Evolutionary conservation across 1,140 invertebrate genomes (phyloP).

Genomic region (Camponotus pennsylvanicus): DNA sequence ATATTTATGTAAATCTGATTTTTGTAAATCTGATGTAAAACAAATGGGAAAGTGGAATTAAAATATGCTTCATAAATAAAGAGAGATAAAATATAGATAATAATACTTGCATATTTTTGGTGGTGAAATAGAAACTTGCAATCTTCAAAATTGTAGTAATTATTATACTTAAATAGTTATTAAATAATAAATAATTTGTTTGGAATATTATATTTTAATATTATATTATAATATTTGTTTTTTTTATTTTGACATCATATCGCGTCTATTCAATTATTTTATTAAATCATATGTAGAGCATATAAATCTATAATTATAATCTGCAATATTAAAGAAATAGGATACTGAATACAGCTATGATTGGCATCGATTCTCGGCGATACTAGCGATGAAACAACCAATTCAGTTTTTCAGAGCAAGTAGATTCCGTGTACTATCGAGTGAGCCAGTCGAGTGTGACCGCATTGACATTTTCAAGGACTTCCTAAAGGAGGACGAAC

Average conservation of each 20-base stretch:
- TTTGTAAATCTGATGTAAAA: not conserved
- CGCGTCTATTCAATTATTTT: not conserved
- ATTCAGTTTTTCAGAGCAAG: constrained; percentile 37
- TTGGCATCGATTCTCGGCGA: not conserved
- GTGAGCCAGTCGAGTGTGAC: constrained; percentile 53
- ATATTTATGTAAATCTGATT: not conserved
- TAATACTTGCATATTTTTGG: no score
- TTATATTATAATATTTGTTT: not conserved
- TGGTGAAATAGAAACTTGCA: not conserved
- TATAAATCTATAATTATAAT: not conserved
- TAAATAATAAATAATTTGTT: not conserved
- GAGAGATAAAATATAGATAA: no score
- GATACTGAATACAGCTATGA: not conserved
- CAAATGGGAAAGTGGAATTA: not conserved
- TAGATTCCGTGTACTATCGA: constrained; percentile 48
- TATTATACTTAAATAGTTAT: not conserved
- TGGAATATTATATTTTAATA: not conserved
- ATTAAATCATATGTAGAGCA: not conserved
- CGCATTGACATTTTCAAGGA: constrained; percentile 64
- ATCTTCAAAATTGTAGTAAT: not conserved
- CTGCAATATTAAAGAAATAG: constrained; percentile 4
- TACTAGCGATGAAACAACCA: constrained; percentile 33
- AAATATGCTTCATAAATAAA: not conserved
- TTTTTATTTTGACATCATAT: not conserved
- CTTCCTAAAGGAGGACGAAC: constrained; percentile 48